Evolutionary conservation across 37 sponge, comb jelly and placozoan species (phyloP), one percentile per base, ranked within the genome.

Genomic region (Bolinopsis microptera): DNA sequence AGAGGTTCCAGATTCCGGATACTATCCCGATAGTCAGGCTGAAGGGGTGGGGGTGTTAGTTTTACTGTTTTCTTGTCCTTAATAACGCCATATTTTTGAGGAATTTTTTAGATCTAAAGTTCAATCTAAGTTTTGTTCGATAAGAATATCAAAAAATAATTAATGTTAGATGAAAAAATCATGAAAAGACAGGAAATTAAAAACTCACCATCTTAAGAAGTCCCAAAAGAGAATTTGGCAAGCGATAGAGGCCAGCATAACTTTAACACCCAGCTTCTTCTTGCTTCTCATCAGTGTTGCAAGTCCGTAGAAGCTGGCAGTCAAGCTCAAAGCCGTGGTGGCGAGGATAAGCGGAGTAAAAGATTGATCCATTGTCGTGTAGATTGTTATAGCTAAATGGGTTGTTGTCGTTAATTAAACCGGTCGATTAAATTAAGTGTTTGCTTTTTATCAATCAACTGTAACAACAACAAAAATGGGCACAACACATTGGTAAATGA

Each of bases 11-110:
- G 18, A 34, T 2, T 28, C 90, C 90, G 61, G 90, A 24, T 38
- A 86, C 61, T 38, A 86, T 3, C 3, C 90, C 90, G 30, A 86
- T 18, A n/a, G 90, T 86, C 90, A 86, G 27, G 30, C 90, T 86
- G 61, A 13, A 48, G 61, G 33, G 80, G 37, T 3, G 33, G 74
- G 30, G 16, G 30, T 9, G 74, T 70, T 70, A 70, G 74, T 72
- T 8, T 3, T 23, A 72, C 75, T 30, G 75, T 67, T 21, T 13
- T 67, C 68, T 22, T 67, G 21, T 13, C 21, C 68, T 22, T 67
- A 22, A 21, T 67, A 67, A 67, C 21, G 13, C 68, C 18, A 67
- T 67, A 67, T 67, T 22, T 67, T 22, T 67, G n/a, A 72, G 75
- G 5, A 22, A 16, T 8, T 72, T 27, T 23, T 27, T 16, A 72